phyloP scores from a whole-genome alignment of 2,113 vertebrate species.

The Hemichromis elongatus region DNA sequence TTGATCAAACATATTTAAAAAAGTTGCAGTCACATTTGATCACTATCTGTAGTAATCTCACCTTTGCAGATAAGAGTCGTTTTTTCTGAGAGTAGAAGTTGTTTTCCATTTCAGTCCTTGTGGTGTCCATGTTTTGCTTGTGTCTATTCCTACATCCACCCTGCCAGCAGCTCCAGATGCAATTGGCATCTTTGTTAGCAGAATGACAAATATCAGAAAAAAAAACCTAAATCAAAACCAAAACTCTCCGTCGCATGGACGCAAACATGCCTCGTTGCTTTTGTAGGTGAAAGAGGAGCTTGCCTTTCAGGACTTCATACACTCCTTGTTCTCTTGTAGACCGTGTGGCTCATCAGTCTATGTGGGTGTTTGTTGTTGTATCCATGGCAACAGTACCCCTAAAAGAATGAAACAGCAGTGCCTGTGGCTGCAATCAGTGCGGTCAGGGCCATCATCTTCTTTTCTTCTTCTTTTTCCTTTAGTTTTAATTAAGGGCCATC shows the following conservation, averaged over 20 bases:
- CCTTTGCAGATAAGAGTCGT: conserved; percentile 76
- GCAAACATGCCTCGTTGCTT: background rate
- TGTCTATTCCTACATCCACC: conserved; percentile 23
- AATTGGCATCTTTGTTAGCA: conserved; percentile 55
- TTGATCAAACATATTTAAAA: background rate
- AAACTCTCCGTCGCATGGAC: background rate
- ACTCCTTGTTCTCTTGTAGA: background rate
- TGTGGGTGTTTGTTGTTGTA: conserved; percentile 70
- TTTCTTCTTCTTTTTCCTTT: too few relatives aligned
- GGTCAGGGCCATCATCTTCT: background rate
- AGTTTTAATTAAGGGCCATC: too few relatives aligned
- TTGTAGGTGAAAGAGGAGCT: background rate
- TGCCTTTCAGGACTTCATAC: background rate
- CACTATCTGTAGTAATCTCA: conserved; percentile 38
- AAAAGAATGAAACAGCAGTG: conserved; percentile 14
- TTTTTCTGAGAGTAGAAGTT: background rate
- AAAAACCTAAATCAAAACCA: background rate
- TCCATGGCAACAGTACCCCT: conserved; percentile 56
- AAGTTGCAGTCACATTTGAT: background rate
- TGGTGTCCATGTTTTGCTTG: conserved; percentile 26
- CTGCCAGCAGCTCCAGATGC: conserved; percentile 59
- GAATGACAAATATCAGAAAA: background rate
- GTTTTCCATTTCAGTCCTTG: conserved; percentile 38
- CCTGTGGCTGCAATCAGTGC: background rate
- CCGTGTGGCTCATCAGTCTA: conserved; percentile 1